These are phyloP conservation scores for Plectrocnemia conspersa DNA, from an alignment of 1,140 invertebrate species.

Conservation along the genomic window DNA sequence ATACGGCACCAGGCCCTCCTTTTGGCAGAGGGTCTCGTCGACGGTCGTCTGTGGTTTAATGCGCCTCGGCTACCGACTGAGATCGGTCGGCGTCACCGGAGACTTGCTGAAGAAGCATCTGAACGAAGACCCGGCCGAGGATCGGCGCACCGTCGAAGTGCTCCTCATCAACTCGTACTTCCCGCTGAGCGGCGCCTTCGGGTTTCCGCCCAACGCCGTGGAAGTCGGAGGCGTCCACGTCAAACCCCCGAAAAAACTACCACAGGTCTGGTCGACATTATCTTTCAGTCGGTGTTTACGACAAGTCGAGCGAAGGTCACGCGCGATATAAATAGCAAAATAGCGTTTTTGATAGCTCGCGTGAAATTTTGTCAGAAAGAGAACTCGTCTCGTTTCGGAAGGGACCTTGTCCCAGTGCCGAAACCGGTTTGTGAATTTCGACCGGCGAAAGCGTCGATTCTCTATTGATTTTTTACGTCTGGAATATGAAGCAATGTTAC, in stretches of 20 bases:
- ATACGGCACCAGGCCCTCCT: constrained; percentile 27
- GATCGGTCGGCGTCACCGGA: constrained; percentile 17
- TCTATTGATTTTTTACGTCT: no score
- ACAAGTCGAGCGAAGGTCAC: no score
- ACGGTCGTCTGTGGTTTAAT: constrained; percentile 25
- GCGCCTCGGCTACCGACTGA: constrained; percentile 31
- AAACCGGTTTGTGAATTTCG: no score
- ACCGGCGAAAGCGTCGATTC: no score
- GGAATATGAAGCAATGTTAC: no score
- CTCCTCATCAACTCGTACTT: constrained; percentile 57
- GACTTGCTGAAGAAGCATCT: constrained; percentile 40
- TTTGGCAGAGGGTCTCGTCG: constrained; percentile 34
- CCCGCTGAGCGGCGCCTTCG: constrained; percentile 47
- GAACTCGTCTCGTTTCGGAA: no score
- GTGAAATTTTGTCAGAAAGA: no score
- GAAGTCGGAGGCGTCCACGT: constrained; percentile 59
- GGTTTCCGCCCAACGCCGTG: constrained; percentile 48
- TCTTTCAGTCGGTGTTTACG: no score
- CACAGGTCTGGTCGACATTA: constrained; percentile 26
- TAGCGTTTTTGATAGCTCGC: no score
- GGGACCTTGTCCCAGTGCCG: no score
- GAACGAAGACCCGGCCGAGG: constrained; percentile 38
- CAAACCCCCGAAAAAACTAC: constrained; percentile 14
- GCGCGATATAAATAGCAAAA: no score
- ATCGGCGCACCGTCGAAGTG: constrained; percentile 48